These are phyloP conservation scores for Trachops cirrhosus DNA, from an alignment of 2,797 vertebrate species.

Conservation along the genomic window DNA sequence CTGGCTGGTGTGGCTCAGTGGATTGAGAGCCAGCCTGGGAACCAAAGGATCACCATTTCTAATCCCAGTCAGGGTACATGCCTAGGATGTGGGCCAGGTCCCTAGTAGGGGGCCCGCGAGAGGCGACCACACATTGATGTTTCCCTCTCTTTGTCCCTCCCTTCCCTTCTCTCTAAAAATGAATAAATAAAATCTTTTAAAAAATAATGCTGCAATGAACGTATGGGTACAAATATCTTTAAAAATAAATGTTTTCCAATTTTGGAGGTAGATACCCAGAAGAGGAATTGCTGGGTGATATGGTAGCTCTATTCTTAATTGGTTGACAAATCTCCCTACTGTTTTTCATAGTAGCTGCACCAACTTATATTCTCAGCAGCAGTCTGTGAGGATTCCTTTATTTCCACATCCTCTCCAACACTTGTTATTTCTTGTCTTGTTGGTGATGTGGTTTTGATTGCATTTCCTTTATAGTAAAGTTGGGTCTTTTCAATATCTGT, in stretches of 20 bases:
- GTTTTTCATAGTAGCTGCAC: background rate
- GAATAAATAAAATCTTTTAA: too few relatives aligned
- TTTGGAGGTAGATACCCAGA: background rate
- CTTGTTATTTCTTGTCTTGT: background rate
- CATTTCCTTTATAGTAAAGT: background rate
- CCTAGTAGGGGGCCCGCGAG: too few relatives aligned
- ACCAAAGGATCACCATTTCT: too few relatives aligned
- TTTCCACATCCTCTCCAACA: background rate
- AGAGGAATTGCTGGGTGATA: background rate
- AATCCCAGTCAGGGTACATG: too few relatives aligned
- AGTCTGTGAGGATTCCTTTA: background rate
- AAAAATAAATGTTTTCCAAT: background rate
- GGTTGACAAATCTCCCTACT: background rate
- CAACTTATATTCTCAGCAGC: background rate
- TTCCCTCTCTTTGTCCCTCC: too few relatives aligned
- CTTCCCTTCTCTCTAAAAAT: too few relatives aligned
- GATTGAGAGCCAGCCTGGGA: too few relatives aligned
- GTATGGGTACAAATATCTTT: background rate
- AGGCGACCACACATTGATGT: too few relatives aligned
- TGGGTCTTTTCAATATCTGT: background rate
- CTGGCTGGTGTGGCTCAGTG: too few relatives aligned
- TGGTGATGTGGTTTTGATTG: background rate
- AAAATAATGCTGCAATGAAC: background rate
- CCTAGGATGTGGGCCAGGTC: too few relatives aligned
- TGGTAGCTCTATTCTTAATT: background rate